These are phyloP conservation scores for Porites cylindrica DNA, from an alignment of 92 coral and sea anemone species.

Conservation along the genomic window DNA sequence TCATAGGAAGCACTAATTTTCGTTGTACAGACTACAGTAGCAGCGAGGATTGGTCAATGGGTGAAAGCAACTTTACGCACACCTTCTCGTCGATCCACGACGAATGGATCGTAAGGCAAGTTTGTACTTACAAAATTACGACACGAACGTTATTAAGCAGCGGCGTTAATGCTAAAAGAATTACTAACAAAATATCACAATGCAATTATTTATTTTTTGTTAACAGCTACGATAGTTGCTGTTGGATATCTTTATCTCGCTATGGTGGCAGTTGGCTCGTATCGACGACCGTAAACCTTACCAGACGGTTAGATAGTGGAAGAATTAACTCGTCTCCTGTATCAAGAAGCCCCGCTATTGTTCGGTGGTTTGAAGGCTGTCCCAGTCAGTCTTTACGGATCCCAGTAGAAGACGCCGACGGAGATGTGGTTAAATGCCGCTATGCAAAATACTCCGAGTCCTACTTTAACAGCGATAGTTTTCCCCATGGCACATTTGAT, in stretches of 20 bases:
- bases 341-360: slow-evolving; percentile 52
- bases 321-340: slow-evolving; percentile 69
- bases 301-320: slow-evolving; percentile 45
- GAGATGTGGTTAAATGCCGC: slow-evolving; percentile 61
- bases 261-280: slow-evolving; percentile 11
- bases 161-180: no score
- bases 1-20: no score
- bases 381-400: slow-evolving; percentile 36
- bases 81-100: no score
- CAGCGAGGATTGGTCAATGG: no score
- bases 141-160: no score
- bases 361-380: slow-evolving; percentile 49
- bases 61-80: no score
- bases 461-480: not conserved
- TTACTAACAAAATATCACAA: no score
- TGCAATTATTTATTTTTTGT: not conserved
- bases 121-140: no score
- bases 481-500: slow-evolving; percentile 43
- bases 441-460: slow-evolving; percentile 48
- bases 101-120: no score
- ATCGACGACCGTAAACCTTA: slow-evolving; percentile 26
- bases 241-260: slow-evolving; percentile 46
- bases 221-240: slow-evolving; percentile 36
- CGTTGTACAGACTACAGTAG: no score
- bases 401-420: slow-evolving; percentile 66